A percentile compares a stretch with the other conserved stretches of the same genome.
phyloP scores from a whole-genome alignment of 2,888 invertebrate species.

The Anoplius nigerrimus region DNA sequence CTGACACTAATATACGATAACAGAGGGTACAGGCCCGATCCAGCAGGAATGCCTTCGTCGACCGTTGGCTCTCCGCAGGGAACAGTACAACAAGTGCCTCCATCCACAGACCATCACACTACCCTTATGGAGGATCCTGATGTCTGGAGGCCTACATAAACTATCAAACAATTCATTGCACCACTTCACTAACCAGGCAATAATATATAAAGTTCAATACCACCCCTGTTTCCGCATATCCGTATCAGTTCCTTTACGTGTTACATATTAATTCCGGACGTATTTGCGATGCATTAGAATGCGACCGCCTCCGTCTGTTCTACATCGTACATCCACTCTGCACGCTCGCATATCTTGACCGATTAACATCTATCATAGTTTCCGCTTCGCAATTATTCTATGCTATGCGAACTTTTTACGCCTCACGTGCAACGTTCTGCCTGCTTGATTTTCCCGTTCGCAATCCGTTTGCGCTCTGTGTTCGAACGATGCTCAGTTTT shows the following conservation, averaged over 20 bases:
- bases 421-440: too few species aligned
- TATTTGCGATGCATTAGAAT: too few species aligned
- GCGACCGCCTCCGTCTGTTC: too few species aligned
- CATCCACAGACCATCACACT: conserved; percentile 83
- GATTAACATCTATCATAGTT: too few species aligned
- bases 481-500: neutral
- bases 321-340: too few species aligned
- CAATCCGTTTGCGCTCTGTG: neutral
- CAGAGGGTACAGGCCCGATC: conserved; percentile 86
- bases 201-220: conserved; percentile 64
- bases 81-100: conserved; percentile 73
- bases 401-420: too few species aligned
- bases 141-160: conserved; percentile 95
- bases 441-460: neutral
- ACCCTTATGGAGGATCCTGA: conserved; percentile 95
- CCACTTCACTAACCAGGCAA: conserved; percentile 73
- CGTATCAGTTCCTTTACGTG: conserved; percentile 6
- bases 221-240: conserved; percentile 36
- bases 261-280: too few species aligned
- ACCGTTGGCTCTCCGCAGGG: conserved; percentile 81
- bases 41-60: conserved; percentile 82
- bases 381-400: too few species aligned
- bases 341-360: too few species aligned
- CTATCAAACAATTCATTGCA: conserved; percentile 70
- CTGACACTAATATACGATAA: conserved; percentile 52